Conservation (phyloP, 2,113 vertebrate genomes). For the Paramormyrops kingsleyae region DNA sequence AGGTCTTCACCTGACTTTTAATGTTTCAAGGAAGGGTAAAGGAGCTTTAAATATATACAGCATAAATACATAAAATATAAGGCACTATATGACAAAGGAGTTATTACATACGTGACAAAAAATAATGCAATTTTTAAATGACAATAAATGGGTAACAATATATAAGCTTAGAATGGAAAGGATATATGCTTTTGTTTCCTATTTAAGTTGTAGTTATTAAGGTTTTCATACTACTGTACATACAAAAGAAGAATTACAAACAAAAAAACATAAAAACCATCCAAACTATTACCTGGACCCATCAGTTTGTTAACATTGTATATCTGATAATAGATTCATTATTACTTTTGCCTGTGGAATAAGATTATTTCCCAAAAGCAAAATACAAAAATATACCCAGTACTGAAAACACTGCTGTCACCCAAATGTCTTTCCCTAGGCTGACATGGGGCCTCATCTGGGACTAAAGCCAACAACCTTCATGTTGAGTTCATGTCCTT, state of each 20-base stretch:
- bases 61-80: background rate
- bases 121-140: background rate
- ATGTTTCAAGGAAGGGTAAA: conserved; percentile 6
- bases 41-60: background rate
- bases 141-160: background rate
- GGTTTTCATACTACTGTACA: background rate
- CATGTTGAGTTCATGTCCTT: conserved; percentile 3
- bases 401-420: background rate
- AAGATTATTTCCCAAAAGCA: background rate
- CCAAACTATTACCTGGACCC: background rate
- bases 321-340: background rate
- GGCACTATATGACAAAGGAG: background rate
- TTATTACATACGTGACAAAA: background rate
- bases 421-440: background rate
- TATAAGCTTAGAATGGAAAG: background rate
- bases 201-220: background rate
- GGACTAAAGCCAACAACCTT: background rate
- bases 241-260: background rate
- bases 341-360: background rate
- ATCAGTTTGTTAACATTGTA: background rate
- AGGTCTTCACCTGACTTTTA: conserved; percentile 15
- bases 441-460: background rate
- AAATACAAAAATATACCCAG: background rate
- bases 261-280: background rate
- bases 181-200: background rate